Evolutionary conservation across 2,888 invertebrate genomes (phyloP).

Genomic region (Patella depressa): DNA sequence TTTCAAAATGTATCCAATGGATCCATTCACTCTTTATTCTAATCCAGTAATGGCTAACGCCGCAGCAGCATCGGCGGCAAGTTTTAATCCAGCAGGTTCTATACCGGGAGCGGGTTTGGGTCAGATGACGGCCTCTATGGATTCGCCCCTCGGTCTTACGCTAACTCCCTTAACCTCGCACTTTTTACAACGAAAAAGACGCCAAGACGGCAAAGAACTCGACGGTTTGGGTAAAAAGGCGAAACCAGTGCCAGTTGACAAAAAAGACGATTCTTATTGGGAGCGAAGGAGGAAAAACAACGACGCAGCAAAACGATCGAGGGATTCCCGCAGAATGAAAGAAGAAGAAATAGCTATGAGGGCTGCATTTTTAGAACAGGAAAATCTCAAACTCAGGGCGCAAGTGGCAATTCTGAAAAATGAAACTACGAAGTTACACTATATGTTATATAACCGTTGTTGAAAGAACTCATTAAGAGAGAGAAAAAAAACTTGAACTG

Average conservation of each 20-base stretch:
- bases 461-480: no score
- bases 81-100: conserved; percentile 43
- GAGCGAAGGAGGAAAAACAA: conserved; percentile 62
- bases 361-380: conserved; percentile 61
- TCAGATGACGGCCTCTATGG: conserved; percentile 7
- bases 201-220: conserved; percentile 47
- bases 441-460: conserved; percentile 59
- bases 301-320: conserved; percentile 62
- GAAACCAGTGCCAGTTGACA: conserved; percentile 55
- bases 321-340: conserved; percentile 57
- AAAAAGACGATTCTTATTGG: conserved; percentile 61
- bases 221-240: conserved; percentile 41
- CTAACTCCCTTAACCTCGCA: conserved; percentile 60
- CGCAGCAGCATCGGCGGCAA: conserved; percentile 29
- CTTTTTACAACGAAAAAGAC: conserved; percentile 56
- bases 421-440: conserved; percentile 62
- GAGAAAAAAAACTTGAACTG: no score
- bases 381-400: conserved; percentile 60
- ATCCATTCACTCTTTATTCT: conserved; percentile 43
- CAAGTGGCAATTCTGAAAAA: conserved; percentile 63
- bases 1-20: conserved; percentile 59
- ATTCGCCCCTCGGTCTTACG: conserved; percentile 41
- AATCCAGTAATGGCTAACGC: conserved; percentile 40
- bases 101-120: not conserved
- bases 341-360: conserved; percentile 64